These are phyloP conservation scores for Orussus abietinus DNA, from an alignment of 1,140 invertebrate species.

Conservation along the genomic window DNA sequence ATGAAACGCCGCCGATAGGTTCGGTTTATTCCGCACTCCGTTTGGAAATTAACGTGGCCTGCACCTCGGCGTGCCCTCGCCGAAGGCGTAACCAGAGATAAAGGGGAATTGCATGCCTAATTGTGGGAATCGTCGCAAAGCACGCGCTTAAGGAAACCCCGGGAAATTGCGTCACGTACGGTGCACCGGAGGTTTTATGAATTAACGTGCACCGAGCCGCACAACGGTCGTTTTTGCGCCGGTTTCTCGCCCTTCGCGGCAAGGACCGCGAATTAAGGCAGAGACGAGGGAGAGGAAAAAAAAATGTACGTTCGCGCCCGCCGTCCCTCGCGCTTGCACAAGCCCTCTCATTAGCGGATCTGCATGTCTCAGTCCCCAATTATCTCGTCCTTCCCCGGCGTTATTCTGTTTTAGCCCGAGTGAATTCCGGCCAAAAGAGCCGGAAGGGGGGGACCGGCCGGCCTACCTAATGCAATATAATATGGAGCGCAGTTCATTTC, in stretches of 20 bases:
- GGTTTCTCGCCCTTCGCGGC: not conserved
- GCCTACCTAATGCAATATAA: constrained; percentile 51
- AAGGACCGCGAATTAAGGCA: constrained; percentile 1
- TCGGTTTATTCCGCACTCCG: too few relatives aligned
- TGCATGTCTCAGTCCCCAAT: constrained; percentile 50
- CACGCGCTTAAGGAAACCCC: too few relatives aligned
- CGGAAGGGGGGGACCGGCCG: too few relatives aligned
- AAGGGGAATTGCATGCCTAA: too few relatives aligned
- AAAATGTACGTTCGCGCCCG: constrained; percentile 21
- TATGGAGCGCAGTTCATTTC: constrained; percentile 52
- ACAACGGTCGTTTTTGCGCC: not conserved
- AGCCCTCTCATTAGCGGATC: constrained; percentile 48
- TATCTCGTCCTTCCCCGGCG: constrained; percentile 36
- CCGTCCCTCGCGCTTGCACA: constrained; percentile 27
- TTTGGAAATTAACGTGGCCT: too few relatives aligned
- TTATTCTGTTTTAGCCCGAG: constrained; percentile 46
- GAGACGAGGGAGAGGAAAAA: constrained; percentile 19
- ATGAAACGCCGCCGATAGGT: constrained; percentile 16
- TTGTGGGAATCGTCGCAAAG: too few relatives aligned
- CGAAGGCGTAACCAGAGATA: too few relatives aligned
- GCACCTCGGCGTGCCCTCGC: too few relatives aligned
- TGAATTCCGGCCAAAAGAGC: too few relatives aligned
- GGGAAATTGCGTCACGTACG: too few relatives aligned
- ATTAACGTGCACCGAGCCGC: too few relatives aligned
- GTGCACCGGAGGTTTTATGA: too few relatives aligned